Percentiles rank a stretch among this genome's conserved stretches.
These are phyloP conservation scores for Lasioglossum zephyrum DNA, from an alignment of 2,888 invertebrate genomes.

Conservation along the genomic window DNA sequence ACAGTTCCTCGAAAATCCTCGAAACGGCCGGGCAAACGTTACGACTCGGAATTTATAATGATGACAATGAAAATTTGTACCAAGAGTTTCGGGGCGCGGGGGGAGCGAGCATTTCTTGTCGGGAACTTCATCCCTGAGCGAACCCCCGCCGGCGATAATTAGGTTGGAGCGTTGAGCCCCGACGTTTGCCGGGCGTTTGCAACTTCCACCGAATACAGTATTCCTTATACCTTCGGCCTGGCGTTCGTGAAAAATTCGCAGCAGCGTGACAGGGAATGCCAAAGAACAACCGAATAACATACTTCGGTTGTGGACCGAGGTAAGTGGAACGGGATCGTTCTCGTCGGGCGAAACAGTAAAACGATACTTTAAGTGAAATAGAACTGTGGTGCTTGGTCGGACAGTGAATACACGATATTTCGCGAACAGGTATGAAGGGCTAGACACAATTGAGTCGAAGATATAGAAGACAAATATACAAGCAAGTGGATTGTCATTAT, in stretches of 20 bases:
- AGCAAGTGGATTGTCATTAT: not conserved
- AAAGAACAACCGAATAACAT: not conserved
- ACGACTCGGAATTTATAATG: conserved; percentile 52
- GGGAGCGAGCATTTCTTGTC: not conserved
- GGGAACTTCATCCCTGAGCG: conserved; percentile 21
- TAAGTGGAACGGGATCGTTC: not conserved
- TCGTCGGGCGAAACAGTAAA: not conserved
- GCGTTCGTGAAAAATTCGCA: not conserved
- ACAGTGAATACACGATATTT: not conserved
- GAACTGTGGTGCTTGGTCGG: not conserved
- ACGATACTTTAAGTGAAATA: not conserved
- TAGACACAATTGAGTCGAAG: not conserved
- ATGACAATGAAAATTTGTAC: conserved; percentile 59
- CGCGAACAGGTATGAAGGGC: not conserved
- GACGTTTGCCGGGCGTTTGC: conserved; percentile 6
- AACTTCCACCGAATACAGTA: conserved; percentile 16
- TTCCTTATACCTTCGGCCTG: not conserved
- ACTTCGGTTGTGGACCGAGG: not conserved
- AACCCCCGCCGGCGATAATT: conserved; percentile 34
- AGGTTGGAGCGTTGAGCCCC: conserved; percentile 24
- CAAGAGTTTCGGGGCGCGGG: conserved; percentile 8
- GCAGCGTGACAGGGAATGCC: not conserved
- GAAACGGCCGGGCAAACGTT: conserved; percentile 38
- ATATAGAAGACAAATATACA: not conserved
- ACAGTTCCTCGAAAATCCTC: conserved; percentile 50